phyloP scores from a whole-genome alignment of 1,140 invertebrate species.

The Thaumetopoea pityocampa region DNA sequence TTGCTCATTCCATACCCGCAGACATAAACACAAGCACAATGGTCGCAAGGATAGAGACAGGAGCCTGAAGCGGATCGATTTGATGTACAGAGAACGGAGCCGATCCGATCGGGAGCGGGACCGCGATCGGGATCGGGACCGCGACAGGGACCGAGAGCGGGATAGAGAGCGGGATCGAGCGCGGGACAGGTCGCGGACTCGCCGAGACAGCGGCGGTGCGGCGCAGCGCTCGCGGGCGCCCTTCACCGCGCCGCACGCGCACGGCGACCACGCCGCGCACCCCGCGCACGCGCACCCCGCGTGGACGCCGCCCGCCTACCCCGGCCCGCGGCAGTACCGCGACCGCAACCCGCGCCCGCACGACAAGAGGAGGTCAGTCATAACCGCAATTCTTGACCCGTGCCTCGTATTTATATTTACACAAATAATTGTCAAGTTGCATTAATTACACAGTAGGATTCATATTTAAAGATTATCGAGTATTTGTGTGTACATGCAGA shows the following conservation, averaged over 20 bases:
- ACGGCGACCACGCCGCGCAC: conserved; percentile 40
- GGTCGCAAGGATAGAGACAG: conserved; percentile 67
- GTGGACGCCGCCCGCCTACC: conserved; percentile 63
- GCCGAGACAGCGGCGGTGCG: conserved; percentile 61
- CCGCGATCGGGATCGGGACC: conserved; percentile 45
- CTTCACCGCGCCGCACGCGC: conserved; percentile 39
- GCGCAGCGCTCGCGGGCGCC: conserved; percentile 35
- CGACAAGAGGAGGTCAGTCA: conserved; percentile 62
- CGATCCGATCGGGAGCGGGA: conserved; percentile 57
- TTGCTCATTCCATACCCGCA: conserved; percentile 65
- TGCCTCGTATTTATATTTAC: too few species aligned
- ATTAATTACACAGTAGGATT: too few species aligned
- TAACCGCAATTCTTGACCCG: too few species aligned
- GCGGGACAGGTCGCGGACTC: conserved; percentile 53
- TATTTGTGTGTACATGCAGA: too few species aligned
- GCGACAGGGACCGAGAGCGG: conserved; percentile 60
- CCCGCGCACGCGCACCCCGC: conserved; percentile 39
- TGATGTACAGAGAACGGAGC: conserved; percentile 68
- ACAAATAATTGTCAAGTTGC: too few species aligned
- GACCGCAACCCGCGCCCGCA: conserved; percentile 59
- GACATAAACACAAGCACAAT: conserved; percentile 70
- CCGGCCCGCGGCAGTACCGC: conserved; percentile 58
- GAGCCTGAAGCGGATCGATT: conserved; percentile 66
- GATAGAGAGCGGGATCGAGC: conserved; percentile 56
- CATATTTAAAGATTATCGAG: too few species aligned